Conservation (phyloP, 2,113 vertebrate genomes). For the Platysteira castanea region DNA sequence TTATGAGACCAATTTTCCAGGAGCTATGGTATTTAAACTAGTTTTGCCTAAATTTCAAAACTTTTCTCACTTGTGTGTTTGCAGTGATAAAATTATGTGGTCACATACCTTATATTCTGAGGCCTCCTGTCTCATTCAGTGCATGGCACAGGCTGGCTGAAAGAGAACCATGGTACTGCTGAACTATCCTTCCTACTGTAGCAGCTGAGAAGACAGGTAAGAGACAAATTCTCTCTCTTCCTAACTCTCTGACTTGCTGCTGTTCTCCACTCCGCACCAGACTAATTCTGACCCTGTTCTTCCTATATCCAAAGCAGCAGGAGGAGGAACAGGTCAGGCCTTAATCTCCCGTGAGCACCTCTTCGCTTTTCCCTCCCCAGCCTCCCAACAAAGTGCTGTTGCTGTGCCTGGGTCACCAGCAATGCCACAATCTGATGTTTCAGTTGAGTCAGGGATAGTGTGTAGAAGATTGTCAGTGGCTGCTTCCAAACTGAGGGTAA, state of each 20-base stretch:
- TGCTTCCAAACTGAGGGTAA: background rate
- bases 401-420: background rate
- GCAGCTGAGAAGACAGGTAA: background rate
- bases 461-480: background rate
- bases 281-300: background rate
- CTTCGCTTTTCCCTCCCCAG: background rate
- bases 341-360: background rate
- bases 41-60: background rate
- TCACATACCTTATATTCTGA: background rate
- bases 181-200: background rate
- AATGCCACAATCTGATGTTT: background rate
- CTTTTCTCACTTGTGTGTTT: background rate
- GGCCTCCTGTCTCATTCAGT: background rate
- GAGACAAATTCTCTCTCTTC: background rate
- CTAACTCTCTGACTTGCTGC: background rate
- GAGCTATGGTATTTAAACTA: background rate
- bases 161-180: background rate
- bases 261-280: background rate
- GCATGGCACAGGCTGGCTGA: no score
- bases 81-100: background rate
- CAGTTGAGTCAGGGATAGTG: background rate
- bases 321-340: background rate
- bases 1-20: background rate
- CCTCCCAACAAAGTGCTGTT: background rate
- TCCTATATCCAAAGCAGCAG: background rate